Conservation (phyloP, 2,888 invertebrate genomes). For the Glomeris marginata region DNA sequence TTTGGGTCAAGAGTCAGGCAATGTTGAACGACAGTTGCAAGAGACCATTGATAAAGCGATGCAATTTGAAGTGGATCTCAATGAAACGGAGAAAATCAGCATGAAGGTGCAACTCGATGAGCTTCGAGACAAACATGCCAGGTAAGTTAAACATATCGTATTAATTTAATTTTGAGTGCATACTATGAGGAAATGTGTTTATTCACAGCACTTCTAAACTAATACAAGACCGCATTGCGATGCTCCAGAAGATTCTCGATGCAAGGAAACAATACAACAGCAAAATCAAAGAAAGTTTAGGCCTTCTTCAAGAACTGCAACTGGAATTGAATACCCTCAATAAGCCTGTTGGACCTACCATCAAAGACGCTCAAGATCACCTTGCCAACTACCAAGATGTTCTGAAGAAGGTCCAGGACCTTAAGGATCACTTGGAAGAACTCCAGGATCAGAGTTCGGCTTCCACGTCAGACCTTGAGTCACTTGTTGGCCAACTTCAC, state of each 20-base stretch:
- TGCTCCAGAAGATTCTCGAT: slow-evolving; percentile 50
- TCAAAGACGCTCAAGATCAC: slow-evolving; percentile 76
- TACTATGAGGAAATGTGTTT: no score
- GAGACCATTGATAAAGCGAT: no score
- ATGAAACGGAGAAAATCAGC: slow-evolving; percentile 15
- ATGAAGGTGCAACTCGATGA: slow-evolving; percentile 57
- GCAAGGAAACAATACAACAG: slow-evolving; percentile 65
- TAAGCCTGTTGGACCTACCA: slow-evolving; percentile 70
- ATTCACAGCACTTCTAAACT: no score
- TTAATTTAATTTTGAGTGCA: no score
- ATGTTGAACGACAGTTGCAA: slow-evolving; percentile 15
- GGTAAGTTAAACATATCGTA: slow-evolving; percentile 3
- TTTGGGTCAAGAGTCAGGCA: slow-evolving; percentile 22
- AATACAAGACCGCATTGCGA: no score
- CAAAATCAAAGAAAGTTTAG: slow-evolving; percentile 59
- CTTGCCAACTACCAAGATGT: slow-evolving; percentile 27
- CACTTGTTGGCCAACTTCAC: slow-evolving; percentile 64
- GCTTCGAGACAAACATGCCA: slow-evolving; percentile 57
- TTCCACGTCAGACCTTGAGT: slow-evolving; percentile 45
- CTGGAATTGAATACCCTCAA: slow-evolving; percentile 64
- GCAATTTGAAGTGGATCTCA: no score
- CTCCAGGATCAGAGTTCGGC: slow-evolving; percentile 41
- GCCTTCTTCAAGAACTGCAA: slow-evolving; percentile 67
- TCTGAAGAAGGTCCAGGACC: slow-evolving; percentile 22
- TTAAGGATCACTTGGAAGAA: slow-evolving; percentile 35